Conservation (phyloP, 2,113 vertebrate genomes). For the Gracilinanus agilis region DNA sequence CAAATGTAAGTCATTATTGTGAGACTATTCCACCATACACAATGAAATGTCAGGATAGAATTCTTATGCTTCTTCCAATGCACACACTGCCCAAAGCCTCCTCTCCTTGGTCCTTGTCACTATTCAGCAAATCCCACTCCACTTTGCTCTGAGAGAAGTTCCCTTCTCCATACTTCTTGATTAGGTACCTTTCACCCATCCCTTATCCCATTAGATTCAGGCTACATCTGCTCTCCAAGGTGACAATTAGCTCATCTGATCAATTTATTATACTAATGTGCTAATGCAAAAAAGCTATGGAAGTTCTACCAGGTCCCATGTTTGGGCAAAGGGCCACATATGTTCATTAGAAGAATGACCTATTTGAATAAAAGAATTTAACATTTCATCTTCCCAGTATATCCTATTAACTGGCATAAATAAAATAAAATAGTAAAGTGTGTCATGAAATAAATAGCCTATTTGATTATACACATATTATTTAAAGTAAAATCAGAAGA, state of each 20-base stretch:
- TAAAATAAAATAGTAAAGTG: neutral
- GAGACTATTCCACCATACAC: neutral
- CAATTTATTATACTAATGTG: neutral
- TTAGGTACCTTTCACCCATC: neutral
- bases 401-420: neutral
- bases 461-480: neutral
- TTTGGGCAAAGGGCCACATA: neutral
- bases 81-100: neutral
- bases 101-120: neutral
- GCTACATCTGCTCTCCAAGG: neutral
- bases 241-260: slow-evolving; percentile 1
- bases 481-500: neutral
- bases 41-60: neutral
- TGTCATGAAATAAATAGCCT: neutral
- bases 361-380: neutral
- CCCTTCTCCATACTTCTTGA: neutral
- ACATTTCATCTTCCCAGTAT: neutral
- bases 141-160: neutral
- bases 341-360: neutral
- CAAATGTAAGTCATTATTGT: neutral
- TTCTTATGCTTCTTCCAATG: neutral
- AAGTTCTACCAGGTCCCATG: neutral
- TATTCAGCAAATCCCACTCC: neutral
- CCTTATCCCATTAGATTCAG: neutral
- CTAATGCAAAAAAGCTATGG: neutral